Percentiles rank a stretch among this genome's conserved stretches.
These are phyloP conservation scores for Cephalotes varians DNA, from an alignment of 2,888 invertebrate species.

Conservation along the genomic window DNA sequence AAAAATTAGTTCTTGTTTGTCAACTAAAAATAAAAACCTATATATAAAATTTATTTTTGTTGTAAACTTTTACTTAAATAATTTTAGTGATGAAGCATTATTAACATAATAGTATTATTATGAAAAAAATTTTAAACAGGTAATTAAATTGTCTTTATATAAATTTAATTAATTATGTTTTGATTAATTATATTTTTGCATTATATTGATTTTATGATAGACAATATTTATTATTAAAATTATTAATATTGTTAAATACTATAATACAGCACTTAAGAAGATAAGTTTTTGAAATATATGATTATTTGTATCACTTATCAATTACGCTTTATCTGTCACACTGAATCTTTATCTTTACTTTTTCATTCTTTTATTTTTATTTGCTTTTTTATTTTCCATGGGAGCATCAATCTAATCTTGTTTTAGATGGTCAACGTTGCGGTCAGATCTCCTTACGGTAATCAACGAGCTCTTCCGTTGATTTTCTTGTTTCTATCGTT, in stretches of 20 bases:
- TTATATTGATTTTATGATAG: neutral
- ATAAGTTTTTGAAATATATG: neutral
- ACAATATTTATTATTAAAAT: neutral
- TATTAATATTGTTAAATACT: neutral
- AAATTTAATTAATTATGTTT: neutral
- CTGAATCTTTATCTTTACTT: neutral
- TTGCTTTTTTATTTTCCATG: slow-evolving; percentile 7
- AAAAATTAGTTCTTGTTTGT: neutral
- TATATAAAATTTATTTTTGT: neutral
- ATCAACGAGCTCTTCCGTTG: slow-evolving; percentile 56
- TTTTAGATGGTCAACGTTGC: neutral
- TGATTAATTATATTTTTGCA: neutral
- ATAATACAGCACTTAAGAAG: neutral
- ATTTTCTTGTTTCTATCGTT: slow-evolving; percentile 41
- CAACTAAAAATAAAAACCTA: neutral
- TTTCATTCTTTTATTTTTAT: neutral
- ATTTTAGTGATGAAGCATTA: neutral
- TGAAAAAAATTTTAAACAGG: neutral
- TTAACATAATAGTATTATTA: neutral
- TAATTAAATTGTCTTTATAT: neutral
- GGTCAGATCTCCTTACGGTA: slow-evolving; percentile 40
- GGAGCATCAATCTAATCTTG: slow-evolving; percentile 4
- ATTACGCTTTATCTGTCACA: neutral
- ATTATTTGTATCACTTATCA: neutral
- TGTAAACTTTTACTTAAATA: neutral